Conservation (phyloP, 2,888 invertebrate genomes). For the Ophioninae sp. region DNA sequence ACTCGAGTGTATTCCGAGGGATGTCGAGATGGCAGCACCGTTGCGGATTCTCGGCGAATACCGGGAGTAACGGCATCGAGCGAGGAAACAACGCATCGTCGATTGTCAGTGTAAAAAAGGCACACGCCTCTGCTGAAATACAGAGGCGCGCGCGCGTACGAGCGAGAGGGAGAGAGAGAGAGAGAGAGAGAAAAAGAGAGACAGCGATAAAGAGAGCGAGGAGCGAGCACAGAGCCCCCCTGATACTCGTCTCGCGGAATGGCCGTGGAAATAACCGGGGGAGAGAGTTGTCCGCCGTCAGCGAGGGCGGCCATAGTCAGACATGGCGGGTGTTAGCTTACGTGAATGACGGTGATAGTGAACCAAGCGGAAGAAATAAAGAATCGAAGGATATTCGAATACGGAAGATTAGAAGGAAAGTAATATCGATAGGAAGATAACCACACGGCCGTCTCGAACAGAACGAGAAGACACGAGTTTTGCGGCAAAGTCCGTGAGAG, state of each 20-base stretch:
- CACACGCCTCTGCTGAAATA: conserved; percentile 1
- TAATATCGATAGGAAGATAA: conserved; percentile 28
- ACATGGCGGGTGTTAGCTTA: conserved; percentile 87
- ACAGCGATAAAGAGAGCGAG: conserved; percentile 10
- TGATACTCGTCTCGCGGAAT: conserved; percentile 49
- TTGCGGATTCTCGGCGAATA: background rate
- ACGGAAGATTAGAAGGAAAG: conserved; percentile 27
- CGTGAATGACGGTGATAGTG: conserved; percentile 81
- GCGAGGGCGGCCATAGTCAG: conserved; percentile 85
- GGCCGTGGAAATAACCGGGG: conserved; percentile 65
- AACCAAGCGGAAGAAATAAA: conserved; percentile 59
- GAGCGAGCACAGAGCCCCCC: conserved; percentile 10
- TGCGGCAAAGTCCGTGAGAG: conserved; percentile 31
- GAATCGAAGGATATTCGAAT: conserved; percentile 31
- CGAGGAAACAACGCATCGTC: conserved; percentile 40
- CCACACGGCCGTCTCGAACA: background rate
- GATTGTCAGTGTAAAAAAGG: conserved; percentile 15
- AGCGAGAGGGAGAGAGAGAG: conserved; percentile 12
- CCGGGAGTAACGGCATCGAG: conserved; percentile 48
- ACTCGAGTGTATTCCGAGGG: background rate
- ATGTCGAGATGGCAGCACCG: conserved; percentile 9
- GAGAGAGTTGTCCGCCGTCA: conserved; percentile 62
- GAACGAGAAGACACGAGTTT: conserved; percentile 23
- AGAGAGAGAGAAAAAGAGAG: conserved; percentile 5
- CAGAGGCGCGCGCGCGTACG: background rate